Evolutionary conservation across 2,113 vertebrate species (phyloP).

Genomic region (Sorex araneus): DNA sequence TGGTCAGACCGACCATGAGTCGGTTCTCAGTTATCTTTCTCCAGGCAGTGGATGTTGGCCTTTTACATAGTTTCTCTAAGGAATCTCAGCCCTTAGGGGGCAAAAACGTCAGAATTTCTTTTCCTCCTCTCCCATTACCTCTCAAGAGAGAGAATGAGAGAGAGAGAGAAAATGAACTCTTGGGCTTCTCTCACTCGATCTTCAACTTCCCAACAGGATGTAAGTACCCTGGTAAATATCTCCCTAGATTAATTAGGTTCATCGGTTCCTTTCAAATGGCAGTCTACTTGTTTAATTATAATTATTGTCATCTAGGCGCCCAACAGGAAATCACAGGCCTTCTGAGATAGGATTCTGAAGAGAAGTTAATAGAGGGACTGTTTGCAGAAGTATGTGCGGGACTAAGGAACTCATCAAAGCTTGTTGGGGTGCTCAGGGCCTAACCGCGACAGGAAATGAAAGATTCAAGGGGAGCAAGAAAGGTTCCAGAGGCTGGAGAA

Average conservation of each 20-base stretch:
- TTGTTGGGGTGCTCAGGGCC: not conserved
- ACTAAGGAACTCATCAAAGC: not conserved
- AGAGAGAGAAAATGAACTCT: not conserved
- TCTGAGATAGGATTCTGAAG: slow-evolving; percentile 8
- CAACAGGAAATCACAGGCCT: not conserved
- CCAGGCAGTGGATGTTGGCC: not conserved
- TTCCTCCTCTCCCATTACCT: not conserved
- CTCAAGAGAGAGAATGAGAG: not conserved
- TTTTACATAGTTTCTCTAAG: slow-evolving; percentile 25
- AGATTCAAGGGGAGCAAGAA: not conserved
- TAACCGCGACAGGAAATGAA: not conserved
- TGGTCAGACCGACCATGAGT: not conserved
- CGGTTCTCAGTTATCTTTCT: not conserved
- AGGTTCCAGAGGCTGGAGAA: not conserved
- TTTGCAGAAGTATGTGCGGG: not conserved
- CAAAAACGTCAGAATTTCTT: not conserved
- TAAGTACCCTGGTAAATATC: slow-evolving; percentile 2
- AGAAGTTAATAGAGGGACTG: slow-evolving; percentile 11
- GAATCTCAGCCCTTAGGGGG: not conserved
- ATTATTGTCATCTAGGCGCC: not conserved
- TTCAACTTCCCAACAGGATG: slow-evolving; percentile 35
- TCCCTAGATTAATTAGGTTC: slow-evolving; percentile 55
- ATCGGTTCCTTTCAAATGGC: not conserved
- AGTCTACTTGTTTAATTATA: not conserved
- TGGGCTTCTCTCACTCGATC: not conserved